Percentiles rank a stretch among this genome's conserved stretches.
phyloP scores from a whole-genome alignment of 2,797 vertebrate species.

The Syngnathus acus region DNA sequence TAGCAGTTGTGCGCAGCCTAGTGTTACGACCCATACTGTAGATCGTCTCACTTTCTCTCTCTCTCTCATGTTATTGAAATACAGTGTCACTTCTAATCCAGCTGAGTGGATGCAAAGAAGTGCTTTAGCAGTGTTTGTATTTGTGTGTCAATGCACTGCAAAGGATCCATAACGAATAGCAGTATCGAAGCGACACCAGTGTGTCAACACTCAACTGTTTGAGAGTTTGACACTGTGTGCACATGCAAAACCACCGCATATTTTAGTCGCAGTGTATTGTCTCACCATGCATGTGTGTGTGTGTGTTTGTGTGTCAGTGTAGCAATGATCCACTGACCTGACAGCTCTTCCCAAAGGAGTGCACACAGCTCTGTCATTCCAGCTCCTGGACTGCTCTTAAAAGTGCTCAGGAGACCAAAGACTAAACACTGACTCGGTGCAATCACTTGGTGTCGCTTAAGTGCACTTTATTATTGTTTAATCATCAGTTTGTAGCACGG shows the following conservation, averaged over 20 bases:
- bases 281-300: slow-evolving; percentile 17
- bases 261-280: slow-evolving; percentile 35
- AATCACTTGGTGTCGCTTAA: slow-evolving; percentile 32
- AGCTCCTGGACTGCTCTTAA: slow-evolving; percentile 68
- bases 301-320: slow-evolving; percentile 40
- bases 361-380: slow-evolving; percentile 65
- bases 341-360: slow-evolving; percentile 66
- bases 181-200: slow-evolving; percentile 27
- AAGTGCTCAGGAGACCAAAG: slow-evolving; percentile 44
- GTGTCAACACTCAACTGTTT: slow-evolving; percentile 44
- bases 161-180: slow-evolving; percentile 38
- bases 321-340: slow-evolving; percentile 70
- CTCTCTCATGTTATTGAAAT: slow-evolving; percentile 36
- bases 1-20: slow-evolving; percentile 8
- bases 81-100: slow-evolving; percentile 31
- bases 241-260: slow-evolving; percentile 38
- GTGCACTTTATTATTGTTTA: slow-evolving; percentile 30
- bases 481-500: slow-evolving; percentile 5
- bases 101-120: slow-evolving; percentile 24
- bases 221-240: slow-evolving; percentile 22
- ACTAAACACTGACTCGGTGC: slow-evolving; percentile 25
- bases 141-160: slow-evolving; percentile 27
- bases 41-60: slow-evolving; percentile 10
- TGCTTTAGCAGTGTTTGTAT: slow-evolving; percentile 25
- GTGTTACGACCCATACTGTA: slow-evolving; percentile 10